Evolutionary conservation across 1,140 invertebrate species (phyloP), one percentile per base, ranked within the genome.

Genomic region (Drosophila novamexicana): DNA sequence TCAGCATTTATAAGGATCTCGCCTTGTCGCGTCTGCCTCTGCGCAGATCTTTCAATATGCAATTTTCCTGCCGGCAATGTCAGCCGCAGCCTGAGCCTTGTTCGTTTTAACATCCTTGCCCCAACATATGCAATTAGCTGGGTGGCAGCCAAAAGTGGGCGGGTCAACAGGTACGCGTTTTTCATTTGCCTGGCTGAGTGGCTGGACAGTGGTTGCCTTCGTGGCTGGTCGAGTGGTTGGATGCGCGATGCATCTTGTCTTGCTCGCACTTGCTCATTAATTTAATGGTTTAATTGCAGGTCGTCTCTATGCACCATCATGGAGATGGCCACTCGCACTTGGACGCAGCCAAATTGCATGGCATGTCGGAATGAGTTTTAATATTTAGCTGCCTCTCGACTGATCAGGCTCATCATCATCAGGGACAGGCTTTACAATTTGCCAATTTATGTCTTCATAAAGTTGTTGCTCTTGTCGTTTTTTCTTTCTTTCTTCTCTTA

Each of bases 371-470:
- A 81, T 85, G 56, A 57, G 54, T 89, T 89, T 78, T 80, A 68
- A 70, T 75, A 80, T 80, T 75, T 69, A 84, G 66, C 66, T 63
- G 61, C 56, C 42, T 67, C 7, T 18, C 45, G 12, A 12, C 53
- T 77, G 79, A 88, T 88, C 83, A 63, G 76, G 57, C 64, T 70
- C 62, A 69, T 70, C 47, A 70, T 68, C 63, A 54, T 77, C 79
- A 76, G 66, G 54, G 77, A 75, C 75, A 70, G 70, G 80, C 71
- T 82, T 71, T 86, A 76, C 82, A 86, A 86, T 86, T 86, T 86
- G 76, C 84, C 82, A 89, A 89, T 89, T 89, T 89, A 89, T 89
- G 84, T 89, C 84, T 89, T 89, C 80, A 89, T 89, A 89, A 89
- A 75, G 61, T 71, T 71, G 66, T 40, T 45, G 32, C 52, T n/a